Base-by-base conservation (phyloP, 2,888 invertebrate genomes). In the Agriopis leucophaearia region DNA sequence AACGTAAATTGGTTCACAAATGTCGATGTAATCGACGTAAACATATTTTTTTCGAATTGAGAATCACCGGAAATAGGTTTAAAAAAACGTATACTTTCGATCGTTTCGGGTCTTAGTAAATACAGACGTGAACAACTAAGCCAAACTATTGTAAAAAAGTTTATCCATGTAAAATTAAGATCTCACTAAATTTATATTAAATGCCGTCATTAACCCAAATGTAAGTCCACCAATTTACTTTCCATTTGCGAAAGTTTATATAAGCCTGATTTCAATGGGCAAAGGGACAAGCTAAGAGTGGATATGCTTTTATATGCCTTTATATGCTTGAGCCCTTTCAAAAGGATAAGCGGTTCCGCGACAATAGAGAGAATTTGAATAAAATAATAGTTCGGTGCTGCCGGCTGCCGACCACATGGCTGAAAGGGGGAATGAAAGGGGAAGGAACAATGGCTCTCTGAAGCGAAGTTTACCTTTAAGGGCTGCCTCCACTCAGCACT, bases 311-410 rank as follows among this genome's bases (percentile, higher is more conserved):
- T 66, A 61, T 67, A 70, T 62, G 65, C 62, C 69, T 73, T 69
- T 66, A 61, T 67, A 70, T 71, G 68, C 56, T 61, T 42, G 47
- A 69, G 71, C 70, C 81, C 76, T 81, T 83, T 78, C 78, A 80
- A 69, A 69, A 67, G 78, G 76, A 77, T 78, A 77, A 82, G 79
- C 77, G 77, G 77, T 76, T 74, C 73, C 71, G 75, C 74, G 80
- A 88, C 86, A 88, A 88, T 81, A 80, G 83, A 72, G 67, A 62
- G 80, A 82, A 88, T 89, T 89, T 90, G 88, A 90, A 90, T 91
- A 89, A 89, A 88, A 91, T 89, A 89, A 89, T 89, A 89, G 88
- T 88, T 86, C 78, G 75, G 79, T 84, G 82, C 82, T 83, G 84
- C 78, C 81, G 79, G 82, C 82, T 83, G 84, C 78, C 81, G 79